These are phyloP conservation scores for Gallinago nigripennis DNA, from an alignment of 2,797 vertebrate genomes.

Conservation along the genomic window DNA sequence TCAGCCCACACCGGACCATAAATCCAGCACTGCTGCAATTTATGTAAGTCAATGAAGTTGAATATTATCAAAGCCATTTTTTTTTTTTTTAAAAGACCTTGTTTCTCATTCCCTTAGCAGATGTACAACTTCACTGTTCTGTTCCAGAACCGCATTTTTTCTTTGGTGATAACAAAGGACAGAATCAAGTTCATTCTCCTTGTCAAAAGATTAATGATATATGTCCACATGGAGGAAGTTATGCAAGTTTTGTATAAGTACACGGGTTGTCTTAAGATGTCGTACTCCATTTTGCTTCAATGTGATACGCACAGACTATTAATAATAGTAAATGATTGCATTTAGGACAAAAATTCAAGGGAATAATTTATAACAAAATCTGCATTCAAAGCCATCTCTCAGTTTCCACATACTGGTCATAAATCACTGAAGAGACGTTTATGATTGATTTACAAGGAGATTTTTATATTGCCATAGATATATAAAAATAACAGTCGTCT, in stretches of 20 bases:
- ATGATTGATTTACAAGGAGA: constrained; percentile 46
- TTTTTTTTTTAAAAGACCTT: neutral
- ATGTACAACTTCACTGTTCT: neutral
- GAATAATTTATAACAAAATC: neutral
- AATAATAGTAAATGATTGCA: neutral
- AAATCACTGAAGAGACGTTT: constrained; percentile 18
- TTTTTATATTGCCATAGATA: neutral
- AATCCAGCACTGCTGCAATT: neutral
- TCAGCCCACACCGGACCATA: neutral
- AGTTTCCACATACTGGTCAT: neutral
- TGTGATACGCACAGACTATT: neutral
- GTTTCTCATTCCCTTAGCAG: neutral
- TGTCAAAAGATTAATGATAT: neutral
- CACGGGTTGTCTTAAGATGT: neutral
- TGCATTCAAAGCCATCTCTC: constrained; percentile 14
- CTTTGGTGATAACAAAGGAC: neutral
- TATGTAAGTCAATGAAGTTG: neutral
- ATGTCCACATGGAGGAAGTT: neutral
- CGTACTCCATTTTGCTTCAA: neutral
- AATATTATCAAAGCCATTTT: neutral
- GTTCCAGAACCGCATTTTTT: neutral
- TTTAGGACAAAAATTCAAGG: neutral
- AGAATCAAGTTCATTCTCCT: neutral
- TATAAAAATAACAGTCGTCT: constrained; percentile 1
- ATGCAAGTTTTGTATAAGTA: neutral